Percentiles rank a stretch among this genome's conserved stretches.
phyloP scores from a whole-genome alignment of 2,797 vertebrate species.

The Eptatretus atami region DNA sequence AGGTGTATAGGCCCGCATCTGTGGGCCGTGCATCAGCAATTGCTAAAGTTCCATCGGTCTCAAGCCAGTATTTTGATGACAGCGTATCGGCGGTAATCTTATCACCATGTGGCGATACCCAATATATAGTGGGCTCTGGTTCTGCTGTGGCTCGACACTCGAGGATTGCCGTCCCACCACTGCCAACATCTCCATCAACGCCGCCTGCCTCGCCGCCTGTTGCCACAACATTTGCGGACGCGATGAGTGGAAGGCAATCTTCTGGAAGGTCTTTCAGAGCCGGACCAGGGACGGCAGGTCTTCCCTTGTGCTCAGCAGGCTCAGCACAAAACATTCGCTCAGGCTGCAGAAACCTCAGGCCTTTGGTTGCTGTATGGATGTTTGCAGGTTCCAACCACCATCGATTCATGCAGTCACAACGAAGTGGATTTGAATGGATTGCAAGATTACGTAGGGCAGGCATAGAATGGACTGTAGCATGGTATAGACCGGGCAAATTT shows the following conservation, averaged over 20 bases:
- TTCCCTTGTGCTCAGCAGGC: slow-evolving; percentile 19
- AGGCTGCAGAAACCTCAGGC: slow-evolving; percentile 21
- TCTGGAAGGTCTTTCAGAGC: slow-evolving; percentile 11
- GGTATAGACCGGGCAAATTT: slow-evolving; percentile 22
- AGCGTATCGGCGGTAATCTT: slow-evolving; percentile 21
- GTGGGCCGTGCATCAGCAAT: slow-evolving; percentile 18
- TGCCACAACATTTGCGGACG: slow-evolving; percentile 8
- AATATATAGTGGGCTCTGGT: slow-evolving; percentile 30
- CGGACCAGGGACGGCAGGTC: slow-evolving; percentile 13
- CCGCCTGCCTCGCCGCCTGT: background rate
- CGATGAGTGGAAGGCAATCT: slow-evolving; percentile 26
- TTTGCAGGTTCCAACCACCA: slow-evolving; percentile 14
- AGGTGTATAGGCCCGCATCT: slow-evolving; percentile 29
- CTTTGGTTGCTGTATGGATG: slow-evolving; percentile 15
- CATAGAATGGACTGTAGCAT: slow-evolving; percentile 18
- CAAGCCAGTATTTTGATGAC: slow-evolving; percentile 18
- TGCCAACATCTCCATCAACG: too few species aligned
- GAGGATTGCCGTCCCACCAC: slow-evolving; percentile 19
- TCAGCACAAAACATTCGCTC: slow-evolving; percentile 22
- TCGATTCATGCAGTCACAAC: slow-evolving; percentile 27
- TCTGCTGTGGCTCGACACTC: slow-evolving; percentile 29
- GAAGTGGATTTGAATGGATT: slow-evolving; percentile 28
- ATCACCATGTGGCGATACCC: slow-evolving; percentile 30
- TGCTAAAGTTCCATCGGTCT: slow-evolving; percentile 21
- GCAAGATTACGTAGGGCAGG: slow-evolving; percentile 17